phyloP scores from a whole-genome alignment of 2,888 invertebrate genomes.

The Apamea monoglypha region DNA sequence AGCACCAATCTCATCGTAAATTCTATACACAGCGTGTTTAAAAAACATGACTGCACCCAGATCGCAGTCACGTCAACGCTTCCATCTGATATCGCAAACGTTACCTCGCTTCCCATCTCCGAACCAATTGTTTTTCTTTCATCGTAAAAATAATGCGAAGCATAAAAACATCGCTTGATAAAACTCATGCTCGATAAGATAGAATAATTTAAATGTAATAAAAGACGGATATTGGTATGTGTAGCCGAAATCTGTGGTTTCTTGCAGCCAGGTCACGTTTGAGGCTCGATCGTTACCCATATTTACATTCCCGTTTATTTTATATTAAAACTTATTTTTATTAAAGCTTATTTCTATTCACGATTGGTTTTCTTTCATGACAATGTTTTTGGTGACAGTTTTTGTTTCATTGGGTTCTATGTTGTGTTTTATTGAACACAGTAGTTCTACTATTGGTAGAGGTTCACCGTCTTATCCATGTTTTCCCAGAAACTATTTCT shows the following conservation, averaged over 20 bases:
- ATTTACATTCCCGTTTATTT: constrained; percentile 64
- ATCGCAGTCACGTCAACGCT: constrained; percentile 37
- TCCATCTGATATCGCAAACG: constrained; percentile 33
- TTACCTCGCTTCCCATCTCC: constrained; percentile 29
- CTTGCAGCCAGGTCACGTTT: constrained; percentile 61
- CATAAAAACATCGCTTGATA: constrained; percentile 60
- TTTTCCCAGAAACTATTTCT: background rate
- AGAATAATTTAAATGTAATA: constrained; percentile 70
- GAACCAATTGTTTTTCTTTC: constrained; percentile 53
- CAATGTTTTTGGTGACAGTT: constrained; percentile 40
- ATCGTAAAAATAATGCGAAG: constrained; percentile 58
- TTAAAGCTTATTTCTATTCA: constrained; percentile 66
- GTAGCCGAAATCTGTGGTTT: constrained; percentile 63
- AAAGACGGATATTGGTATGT: constrained; percentile 63
- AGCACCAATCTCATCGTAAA: constrained; percentile 17
- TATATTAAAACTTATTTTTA: constrained; percentile 69
- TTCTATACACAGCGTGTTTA: constrained; percentile 40
- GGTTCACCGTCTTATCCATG: background rate
- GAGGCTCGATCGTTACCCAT: constrained; percentile 60
- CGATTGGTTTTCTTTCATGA: constrained; percentile 42
- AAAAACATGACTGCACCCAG: constrained; percentile 48
- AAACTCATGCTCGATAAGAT: constrained; percentile 59
- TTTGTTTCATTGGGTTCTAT: background rate
- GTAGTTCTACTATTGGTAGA: background rate
- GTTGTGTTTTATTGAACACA: background rate